A percentile compares a stretch with the other conserved stretches of the same genome.
Evolutionary conservation across 2,113 vertebrate genomes (phyloP).

Genomic region (Callithrix jacchus): DNA sequence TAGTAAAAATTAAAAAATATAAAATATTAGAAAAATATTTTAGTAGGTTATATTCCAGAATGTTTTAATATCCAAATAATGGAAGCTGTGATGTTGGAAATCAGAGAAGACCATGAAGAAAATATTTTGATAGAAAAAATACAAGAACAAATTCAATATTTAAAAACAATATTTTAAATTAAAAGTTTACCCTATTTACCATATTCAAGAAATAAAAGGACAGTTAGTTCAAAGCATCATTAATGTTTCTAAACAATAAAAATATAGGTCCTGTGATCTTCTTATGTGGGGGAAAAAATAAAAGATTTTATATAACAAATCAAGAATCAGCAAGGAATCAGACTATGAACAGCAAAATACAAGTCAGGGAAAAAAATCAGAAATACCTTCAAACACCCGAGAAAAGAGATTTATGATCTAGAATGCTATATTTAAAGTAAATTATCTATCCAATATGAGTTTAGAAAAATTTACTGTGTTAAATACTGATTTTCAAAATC

Average conservation of each 20-base stretch:
- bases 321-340: background rate
- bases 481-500: background rate
- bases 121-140: background rate
- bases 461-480: background rate
- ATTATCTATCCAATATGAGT: background rate
- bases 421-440: background rate
- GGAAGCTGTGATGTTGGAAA: background rate
- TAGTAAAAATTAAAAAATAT: background rate
- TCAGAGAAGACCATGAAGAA: background rate
- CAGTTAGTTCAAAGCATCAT: background rate
- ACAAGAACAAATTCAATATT: background rate
- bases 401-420: background rate
- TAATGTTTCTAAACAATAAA: background rate
- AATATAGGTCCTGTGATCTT: background rate
- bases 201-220: background rate
- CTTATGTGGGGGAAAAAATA: background rate
- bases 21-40: background rate
- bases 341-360: background rate
- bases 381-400: background rate
- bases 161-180: background rate
- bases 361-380: background rate
- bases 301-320: background rate
- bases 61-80: background rate
- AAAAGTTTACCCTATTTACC: background rate
- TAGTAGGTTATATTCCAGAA: background rate